Percentiles rank a stretch among this genome's conserved stretches.
These are phyloP conservation scores for Cathartes aura DNA, from an alignment of 2,113 vertebrate species.

Conservation along the genomic window DNA sequence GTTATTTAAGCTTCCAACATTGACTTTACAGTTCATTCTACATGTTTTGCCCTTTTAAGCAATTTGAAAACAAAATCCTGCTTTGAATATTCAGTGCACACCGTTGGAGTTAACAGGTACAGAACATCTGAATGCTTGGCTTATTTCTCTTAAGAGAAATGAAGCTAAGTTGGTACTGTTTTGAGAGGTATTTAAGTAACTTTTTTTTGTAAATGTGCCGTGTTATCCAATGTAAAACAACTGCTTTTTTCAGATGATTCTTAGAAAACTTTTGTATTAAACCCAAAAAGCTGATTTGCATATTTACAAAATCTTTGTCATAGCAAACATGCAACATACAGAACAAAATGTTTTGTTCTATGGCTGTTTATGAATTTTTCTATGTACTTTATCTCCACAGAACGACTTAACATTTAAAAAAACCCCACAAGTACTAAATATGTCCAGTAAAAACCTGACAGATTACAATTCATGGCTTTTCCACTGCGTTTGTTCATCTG, in stretches of 20 bases:
- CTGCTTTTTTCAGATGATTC: conserved; percentile 57
- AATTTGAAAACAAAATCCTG: conserved; percentile 42
- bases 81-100: conserved; percentile 77
- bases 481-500: conserved; percentile 58
- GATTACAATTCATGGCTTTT: conserved; percentile 65
- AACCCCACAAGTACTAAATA: background rate
- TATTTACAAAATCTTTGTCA: conserved; percentile 85
- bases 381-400: conserved; percentile 52
- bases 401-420: conserved; percentile 46
- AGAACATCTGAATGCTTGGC: conserved; percentile 48
- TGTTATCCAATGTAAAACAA: conserved; percentile 71
- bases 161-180: conserved; percentile 54
- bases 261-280: conserved; percentile 79
- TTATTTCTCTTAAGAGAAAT: conserved; percentile 2
- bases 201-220: conserved; percentile 62
- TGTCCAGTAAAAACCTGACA: conserved; percentile 74
- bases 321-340: conserved; percentile 82
- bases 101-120: conserved; percentile 62
- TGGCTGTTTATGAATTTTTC: conserved; percentile 71
- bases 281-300: conserved; percentile 82
- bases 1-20: conserved; percentile 57
- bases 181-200: conserved; percentile 74
- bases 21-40: conserved; percentile 56
- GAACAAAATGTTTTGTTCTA: conserved; percentile 77
- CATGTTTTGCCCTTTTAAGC: conserved; percentile 61